These are phyloP conservation scores for Ostrea edulis DNA, from an alignment of 1,140 invertebrate genomes.

Conservation along the genomic window DNA sequence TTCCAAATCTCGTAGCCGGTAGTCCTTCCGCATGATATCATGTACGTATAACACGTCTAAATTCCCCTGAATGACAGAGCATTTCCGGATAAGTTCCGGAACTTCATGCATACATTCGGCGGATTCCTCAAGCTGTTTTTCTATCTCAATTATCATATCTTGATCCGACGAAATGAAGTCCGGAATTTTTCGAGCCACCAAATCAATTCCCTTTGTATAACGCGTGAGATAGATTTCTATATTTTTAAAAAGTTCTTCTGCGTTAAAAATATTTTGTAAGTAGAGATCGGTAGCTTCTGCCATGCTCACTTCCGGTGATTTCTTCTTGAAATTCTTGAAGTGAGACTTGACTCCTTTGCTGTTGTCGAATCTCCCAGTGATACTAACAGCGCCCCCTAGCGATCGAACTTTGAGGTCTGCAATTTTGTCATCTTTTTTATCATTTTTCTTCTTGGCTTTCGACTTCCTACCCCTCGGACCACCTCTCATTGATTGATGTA, in stretches of 20 bases:
- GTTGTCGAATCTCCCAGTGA: slow-evolving; percentile 47
- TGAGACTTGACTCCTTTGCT: slow-evolving; percentile 55
- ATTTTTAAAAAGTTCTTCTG: slow-evolving; percentile 55
- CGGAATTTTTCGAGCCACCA: slow-evolving; percentile 65
- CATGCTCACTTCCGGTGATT: slow-evolving; percentile 58
- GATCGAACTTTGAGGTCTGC: slow-evolving; percentile 57
- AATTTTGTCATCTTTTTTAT: slow-evolving; percentile 49
- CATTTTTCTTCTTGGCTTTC: slow-evolving; percentile 61
- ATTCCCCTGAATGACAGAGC: slow-evolving; percentile 61
- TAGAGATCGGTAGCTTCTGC: slow-evolving; percentile 59
- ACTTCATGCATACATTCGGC: slow-evolving; percentile 58
- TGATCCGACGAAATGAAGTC: slow-evolving; percentile 70
- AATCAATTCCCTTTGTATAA: slow-evolving; percentile 65
- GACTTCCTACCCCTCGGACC: slow-evolving; percentile 62
- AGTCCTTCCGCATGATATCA: slow-evolving; percentile 68
- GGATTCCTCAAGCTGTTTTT: slow-evolving; percentile 57
- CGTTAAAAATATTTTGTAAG: slow-evolving; percentile 58
- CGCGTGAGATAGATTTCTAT: slow-evolving; percentile 66
- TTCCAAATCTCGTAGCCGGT: slow-evolving; percentile 60
- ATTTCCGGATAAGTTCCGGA: slow-evolving; percentile 56
- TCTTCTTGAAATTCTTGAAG: slow-evolving; percentile 61
- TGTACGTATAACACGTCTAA: slow-evolving; percentile 71
- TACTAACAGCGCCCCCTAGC: slow-evolving; percentile 62
- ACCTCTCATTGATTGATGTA: slow-evolving; percentile 69
- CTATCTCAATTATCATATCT: slow-evolving; percentile 61